Evolutionary conservation across 1,140 invertebrate species (phyloP).

Genomic region (Bicyclus anynana): DNA sequence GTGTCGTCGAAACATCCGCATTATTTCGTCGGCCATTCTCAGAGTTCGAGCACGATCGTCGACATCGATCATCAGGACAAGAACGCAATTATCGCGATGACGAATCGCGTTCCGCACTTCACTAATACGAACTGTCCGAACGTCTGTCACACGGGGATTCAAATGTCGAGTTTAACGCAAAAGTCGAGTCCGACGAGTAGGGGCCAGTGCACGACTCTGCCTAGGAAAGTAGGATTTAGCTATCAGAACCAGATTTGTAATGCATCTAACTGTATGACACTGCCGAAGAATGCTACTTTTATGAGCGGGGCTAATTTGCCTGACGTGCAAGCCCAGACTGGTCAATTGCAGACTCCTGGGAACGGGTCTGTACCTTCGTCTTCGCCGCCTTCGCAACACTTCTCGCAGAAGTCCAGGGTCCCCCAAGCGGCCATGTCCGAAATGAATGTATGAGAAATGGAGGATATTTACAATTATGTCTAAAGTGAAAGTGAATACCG

Average conservation of each 20-base stretch:
- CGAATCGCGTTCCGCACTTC: conserved; percentile 74
- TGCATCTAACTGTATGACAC: conserved; percentile 77
- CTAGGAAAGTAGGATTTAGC: conserved; percentile 79
- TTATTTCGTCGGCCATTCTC: conserved; percentile 82
- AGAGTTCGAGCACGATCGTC: conserved; percentile 86
- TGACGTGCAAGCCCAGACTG: conserved; percentile 72
- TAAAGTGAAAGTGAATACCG: conserved; percentile 53
- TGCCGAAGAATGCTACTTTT: conserved; percentile 78
- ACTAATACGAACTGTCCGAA: conserved; percentile 73
- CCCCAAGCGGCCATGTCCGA: conserved; percentile 88
- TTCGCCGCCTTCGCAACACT: conserved; percentile 62
- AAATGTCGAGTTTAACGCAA: conserved; percentile 78
- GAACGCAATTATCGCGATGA: conserved; percentile 81
- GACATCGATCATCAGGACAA: conserved; percentile 88
- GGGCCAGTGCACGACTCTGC: conserved; percentile 81
- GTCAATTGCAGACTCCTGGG: conserved; percentile 61
- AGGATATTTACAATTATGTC: conserved; percentile 77
- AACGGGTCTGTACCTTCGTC: conserved; percentile 60
- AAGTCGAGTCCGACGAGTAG: conserved; percentile 79
- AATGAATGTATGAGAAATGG: conserved; percentile 88
- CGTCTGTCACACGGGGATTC: conserved; percentile 79
- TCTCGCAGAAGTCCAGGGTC: conserved; percentile 79
- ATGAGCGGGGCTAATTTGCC: conserved; percentile 78
- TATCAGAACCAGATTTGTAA: conserved; percentile 75
- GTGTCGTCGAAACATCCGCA: conserved; percentile 82